Evolutionary conservation across 2,113 vertebrate genomes (phyloP).

Genomic region (Leptobrachium leishanense): DNA sequence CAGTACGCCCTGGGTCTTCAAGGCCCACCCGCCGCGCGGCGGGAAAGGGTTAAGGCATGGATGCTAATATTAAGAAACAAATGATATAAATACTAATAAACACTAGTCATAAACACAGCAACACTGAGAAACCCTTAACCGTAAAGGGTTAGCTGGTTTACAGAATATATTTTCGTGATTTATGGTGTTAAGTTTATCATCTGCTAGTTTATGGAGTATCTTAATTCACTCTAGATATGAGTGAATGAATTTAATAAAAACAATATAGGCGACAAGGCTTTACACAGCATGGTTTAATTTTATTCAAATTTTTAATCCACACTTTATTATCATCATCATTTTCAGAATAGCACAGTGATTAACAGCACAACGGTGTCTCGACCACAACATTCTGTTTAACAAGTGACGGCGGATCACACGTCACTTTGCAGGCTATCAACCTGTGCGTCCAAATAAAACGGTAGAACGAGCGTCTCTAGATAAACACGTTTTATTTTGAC

Average conservation of each 20-base stretch:
- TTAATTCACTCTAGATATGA: neutral
- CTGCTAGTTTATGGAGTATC: neutral
- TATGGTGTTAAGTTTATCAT: neutral
- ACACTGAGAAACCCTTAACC: too few relatives aligned
- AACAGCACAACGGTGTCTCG: neutral
- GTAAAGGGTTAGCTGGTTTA: too few relatives aligned
- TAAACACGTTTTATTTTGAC: constrained; percentile 67
- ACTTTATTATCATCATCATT: neutral
- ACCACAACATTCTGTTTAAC: neutral
- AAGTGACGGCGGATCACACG: neutral
- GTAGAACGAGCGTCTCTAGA: constrained; percentile 60
- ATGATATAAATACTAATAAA: too few relatives aligned
- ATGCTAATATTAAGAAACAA: too few relatives aligned
- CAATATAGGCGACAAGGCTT: too few relatives aligned
- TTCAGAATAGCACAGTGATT: neutral
- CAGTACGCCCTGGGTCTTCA: too few relatives aligned
- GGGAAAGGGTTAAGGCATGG: too few relatives aligned
- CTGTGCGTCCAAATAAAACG: constrained; percentile 55
- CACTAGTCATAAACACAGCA: too few relatives aligned
- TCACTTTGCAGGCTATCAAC: constrained; percentile 54
- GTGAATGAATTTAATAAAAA: neutral
- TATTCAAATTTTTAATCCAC: neutral
- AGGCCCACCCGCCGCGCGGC: too few relatives aligned
- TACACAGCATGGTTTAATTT: too few relatives aligned
- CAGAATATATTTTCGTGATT: too few relatives aligned